Evolutionary conservation across 1,140 invertebrate genomes (phyloP).

Genomic region (Penaeus chinensis): DNA sequence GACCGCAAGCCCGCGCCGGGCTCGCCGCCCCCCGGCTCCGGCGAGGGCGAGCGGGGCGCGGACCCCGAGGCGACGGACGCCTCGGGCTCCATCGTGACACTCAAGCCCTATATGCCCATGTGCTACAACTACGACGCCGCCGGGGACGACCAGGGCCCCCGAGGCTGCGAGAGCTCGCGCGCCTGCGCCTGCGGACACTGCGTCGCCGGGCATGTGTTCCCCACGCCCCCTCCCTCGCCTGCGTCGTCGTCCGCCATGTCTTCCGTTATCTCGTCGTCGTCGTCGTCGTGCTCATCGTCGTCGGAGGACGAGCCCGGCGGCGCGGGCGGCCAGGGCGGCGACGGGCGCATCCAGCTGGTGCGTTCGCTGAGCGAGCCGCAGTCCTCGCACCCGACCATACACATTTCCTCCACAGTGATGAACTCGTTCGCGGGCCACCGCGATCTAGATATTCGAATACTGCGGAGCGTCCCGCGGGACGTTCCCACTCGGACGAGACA

Average conservation of each 20-base stretch:
- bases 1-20: constrained; percentile 77
- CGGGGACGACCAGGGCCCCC: constrained; percentile 5
- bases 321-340: constrained; percentile 2
- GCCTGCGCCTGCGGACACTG: constrained; percentile 56
- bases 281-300: constrained; percentile 42
- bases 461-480: constrained; percentile 24
- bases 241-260: constrained; percentile 62
- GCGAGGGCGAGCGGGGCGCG: constrained; percentile 65
- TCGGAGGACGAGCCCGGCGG: constrained; percentile 45
- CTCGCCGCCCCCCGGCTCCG: constrained; percentile 64
- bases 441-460: constrained; percentile 51
- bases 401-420: constrained; percentile 45
- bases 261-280: constrained; percentile 35
- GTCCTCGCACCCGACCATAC: constrained; percentile 18
- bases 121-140: constrained; percentile 66
- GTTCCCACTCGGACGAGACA: constrained; percentile 37
- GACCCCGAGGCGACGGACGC: constrained; percentile 43
- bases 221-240: constrained; percentile 63
- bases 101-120: constrained; percentile 68
- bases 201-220: constrained; percentile 53
- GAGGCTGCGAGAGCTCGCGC: constrained; percentile 34
- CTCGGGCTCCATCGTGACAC: constrained; percentile 65
- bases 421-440: constrained; percentile 43
- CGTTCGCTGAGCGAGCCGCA: constrained; percentile 54
- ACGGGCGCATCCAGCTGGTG: constrained; percentile 30